Conservation (phyloP, 2,113 vertebrate genomes). For the Ciconia maguari region DNA sequence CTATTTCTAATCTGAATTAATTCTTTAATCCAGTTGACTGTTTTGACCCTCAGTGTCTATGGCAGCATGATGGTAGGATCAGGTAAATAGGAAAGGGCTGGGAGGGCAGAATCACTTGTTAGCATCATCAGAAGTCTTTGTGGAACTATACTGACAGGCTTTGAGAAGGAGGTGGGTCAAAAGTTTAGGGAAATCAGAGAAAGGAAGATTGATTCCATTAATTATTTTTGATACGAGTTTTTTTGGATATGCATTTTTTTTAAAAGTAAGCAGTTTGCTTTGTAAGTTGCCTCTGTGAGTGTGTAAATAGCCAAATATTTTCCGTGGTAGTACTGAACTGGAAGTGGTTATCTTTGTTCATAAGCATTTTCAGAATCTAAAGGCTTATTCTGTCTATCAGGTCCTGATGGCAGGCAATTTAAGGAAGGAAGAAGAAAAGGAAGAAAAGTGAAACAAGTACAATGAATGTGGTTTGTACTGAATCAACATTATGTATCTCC, state of each 20-base stretch:
- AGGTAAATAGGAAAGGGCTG: neutral
- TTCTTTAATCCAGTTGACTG: neutral
- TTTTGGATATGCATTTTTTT: neutral
- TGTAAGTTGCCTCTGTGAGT: neutral
- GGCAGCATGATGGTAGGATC: neutral
- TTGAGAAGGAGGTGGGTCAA: neutral
- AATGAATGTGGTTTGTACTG: neutral
- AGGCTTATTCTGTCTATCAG: neutral
- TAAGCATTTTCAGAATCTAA: neutral
- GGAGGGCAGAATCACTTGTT: neutral
- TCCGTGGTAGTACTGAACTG: neutral
- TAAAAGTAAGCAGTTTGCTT: neutral
- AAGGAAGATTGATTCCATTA: neutral
- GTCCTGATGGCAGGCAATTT: neutral
- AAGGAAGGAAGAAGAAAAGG: neutral
- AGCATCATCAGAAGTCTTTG: neutral
- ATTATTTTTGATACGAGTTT: neutral
- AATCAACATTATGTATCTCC: neutral
- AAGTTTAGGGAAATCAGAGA: neutral
- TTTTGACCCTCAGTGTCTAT: neutral
- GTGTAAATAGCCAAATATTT: neutral
- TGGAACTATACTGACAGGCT: neutral
- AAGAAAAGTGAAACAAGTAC: neutral
- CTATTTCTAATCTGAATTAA: neutral
- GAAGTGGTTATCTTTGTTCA: neutral